Conservation (phyloP, 2,113 vertebrate species). For the Plecturocebus donacophilus region DNA sequence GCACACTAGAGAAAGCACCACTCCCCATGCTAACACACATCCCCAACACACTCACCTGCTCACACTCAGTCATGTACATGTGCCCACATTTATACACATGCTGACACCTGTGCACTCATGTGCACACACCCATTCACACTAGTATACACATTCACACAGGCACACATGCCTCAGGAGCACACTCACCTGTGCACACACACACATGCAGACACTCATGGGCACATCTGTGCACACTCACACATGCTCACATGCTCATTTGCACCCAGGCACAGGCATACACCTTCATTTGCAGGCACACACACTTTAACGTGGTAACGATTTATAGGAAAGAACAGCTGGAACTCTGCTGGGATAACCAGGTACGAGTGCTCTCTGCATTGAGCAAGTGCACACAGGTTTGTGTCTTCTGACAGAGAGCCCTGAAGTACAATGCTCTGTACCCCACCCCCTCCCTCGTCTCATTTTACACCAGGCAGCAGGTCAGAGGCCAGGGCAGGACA, state of each 20-base stretch:
- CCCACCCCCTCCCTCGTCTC: not conserved
- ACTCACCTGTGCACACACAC: not conserved
- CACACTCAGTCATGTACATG: rapidly evolving
- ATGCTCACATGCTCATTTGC: not conserved
- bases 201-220: not conserved
- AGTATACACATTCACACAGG: not conserved
- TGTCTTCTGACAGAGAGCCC: not conserved
- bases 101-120: not conserved
- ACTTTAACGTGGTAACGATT: rapidly evolving
- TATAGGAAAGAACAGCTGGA: not conserved
- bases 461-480: not conserved
- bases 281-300: not conserved
- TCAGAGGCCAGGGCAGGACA: not conserved
- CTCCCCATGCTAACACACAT: rapidly evolving
- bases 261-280: not conserved
- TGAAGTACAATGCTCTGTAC: rapidly evolving
- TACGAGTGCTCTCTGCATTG: rapidly evolving
- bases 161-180: too few relatives aligned
- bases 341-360: rapidly evolving
- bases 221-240: not conserved
- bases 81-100: not conserved
- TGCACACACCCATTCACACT: not conserved
- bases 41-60: not conserved
- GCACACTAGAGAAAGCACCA: rapidly evolving
- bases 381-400: rapidly evolving